phyloP scores from a whole-genome alignment of 2,113 vertebrate genomes.

The Proteles cristata region DNA sequence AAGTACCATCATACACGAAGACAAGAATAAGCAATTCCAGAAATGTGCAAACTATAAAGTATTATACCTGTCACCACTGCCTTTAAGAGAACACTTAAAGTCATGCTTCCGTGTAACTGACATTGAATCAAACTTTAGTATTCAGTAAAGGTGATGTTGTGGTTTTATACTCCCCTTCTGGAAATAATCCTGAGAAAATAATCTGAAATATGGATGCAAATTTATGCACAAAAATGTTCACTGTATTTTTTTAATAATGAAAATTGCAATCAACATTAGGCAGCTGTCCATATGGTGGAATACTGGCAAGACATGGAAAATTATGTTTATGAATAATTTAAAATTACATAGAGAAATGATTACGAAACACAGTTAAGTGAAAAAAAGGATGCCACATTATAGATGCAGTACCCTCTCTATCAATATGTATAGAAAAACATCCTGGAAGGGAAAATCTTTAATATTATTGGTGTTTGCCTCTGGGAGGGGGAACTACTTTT shows the following conservation, averaged over 20 bases:
- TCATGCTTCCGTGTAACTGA: background rate
- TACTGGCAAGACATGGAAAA: conserved; percentile 27
- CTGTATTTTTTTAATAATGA: conserved; percentile 55
- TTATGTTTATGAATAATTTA: conserved; percentile 44
- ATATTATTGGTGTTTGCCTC: conserved; percentile 20
- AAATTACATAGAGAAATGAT: conserved; percentile 41
- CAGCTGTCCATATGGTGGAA: conserved; percentile 48
- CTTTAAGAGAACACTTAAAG: background rate
- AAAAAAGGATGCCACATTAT: conserved; percentile 12
- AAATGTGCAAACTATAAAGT: background rate
- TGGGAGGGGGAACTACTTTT: conserved; percentile 10
- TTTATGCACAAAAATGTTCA: conserved; percentile 47
- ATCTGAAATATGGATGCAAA: conserved; percentile 48
- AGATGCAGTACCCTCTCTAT: background rate
- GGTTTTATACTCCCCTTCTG: background rate
- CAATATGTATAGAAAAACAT: background rate
- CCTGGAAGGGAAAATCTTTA: background rate
- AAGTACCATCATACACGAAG: background rate
- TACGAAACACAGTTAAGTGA: background rate
- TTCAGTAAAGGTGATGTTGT: background rate
- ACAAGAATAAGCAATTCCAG: background rate
- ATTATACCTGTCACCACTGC: background rate
- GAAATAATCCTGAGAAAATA: background rate
- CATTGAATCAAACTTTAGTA: conserved; percentile 24
- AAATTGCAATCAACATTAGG: conserved; percentile 38